A percentile compares a stretch with the other conserved stretches of the same genome.
These are phyloP conservation scores for Tragelaphus eurycerus DNA, from an alignment of 2,797 vertebrate genomes.

Conservation along the genomic window DNA sequence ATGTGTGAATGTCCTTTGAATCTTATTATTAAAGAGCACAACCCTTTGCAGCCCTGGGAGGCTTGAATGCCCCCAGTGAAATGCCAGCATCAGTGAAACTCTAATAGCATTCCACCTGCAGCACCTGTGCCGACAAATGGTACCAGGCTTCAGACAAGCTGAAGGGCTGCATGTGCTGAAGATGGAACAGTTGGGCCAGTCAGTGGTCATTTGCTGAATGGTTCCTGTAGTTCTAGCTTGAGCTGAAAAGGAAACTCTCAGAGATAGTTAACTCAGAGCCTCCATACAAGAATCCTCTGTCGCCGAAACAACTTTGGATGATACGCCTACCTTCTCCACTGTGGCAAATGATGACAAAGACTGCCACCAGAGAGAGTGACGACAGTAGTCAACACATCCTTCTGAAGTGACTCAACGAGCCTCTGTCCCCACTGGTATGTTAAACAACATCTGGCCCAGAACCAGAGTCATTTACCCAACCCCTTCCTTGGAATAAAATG, in stretches of 20 bases:
- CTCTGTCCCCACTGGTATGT: not conserved
- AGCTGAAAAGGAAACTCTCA: not conserved
- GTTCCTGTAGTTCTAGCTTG: conserved; percentile 38
- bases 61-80: not conserved
- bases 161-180: not conserved
- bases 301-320: not conserved
- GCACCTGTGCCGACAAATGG: conserved; percentile 50
- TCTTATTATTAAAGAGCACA: not conserved
- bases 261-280: conserved; percentile 7
- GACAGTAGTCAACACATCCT: not conserved
- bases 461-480: not conserved
- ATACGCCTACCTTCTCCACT: not conserved
- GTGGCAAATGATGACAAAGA: conserved; percentile 23
- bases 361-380: not conserved
- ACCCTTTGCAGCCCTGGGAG: conserved; percentile 13
- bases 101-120: conserved; percentile 50
- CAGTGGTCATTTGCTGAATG: conserved; percentile 46
- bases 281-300: conserved; percentile 24
- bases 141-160: conserved; percentile 1
- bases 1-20: conserved; percentile 7
- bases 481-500: conserved; percentile 8
- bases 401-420: not conserved
- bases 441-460: conserved; percentile 5
- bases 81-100: not conserved
- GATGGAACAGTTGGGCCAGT: conserved; percentile 49